A percentile compares a stretch with the other conserved stretches of the same genome.
Conservation (phyloP, 2,888 invertebrate species). For the Masnerella sp. region DNA sequence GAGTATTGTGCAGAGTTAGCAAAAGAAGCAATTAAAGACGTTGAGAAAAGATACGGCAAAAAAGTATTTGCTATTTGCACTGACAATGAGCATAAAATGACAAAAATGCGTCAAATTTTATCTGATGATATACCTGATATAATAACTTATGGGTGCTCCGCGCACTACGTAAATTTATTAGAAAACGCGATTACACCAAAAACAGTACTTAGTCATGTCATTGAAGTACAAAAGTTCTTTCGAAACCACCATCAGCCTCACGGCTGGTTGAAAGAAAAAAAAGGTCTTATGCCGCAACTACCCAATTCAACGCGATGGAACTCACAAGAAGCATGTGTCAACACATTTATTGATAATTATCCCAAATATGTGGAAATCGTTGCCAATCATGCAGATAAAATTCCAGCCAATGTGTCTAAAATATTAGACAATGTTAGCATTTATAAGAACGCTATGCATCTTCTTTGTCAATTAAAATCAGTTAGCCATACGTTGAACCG, state of each 20-base stretch:
- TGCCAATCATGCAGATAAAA: not conserved
- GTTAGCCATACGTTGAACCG: conserved; percentile 4
- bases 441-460: conserved; percentile 12
- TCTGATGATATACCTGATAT: not conserved
- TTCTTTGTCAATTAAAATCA: conserved; percentile 1
- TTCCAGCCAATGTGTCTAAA: conserved; percentile 7
- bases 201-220: conserved; percentile 12
- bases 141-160: conserved; percentile 4
- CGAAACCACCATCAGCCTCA: conserved; percentile 29
- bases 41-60: conserved; percentile 4
- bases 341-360: conserved; percentile 19
- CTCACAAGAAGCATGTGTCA: conserved; percentile 12
- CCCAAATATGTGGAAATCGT: conserved; percentile 14
- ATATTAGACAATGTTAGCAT: conserved; percentile 14
- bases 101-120: conserved; percentile 20
- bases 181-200: conserved; percentile 14
- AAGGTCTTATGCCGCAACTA: conserved; percentile 18
- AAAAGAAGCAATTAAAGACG: not conserved
- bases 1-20: conserved; percentile 21
- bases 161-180: conserved; percentile 28
- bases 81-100: conserved; percentile 32
- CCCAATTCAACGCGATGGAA: conserved; percentile 30
- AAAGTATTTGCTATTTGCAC: conserved; percentile 28
- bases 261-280: conserved; percentile 24
- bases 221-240: conserved; percentile 26